Evolutionary conservation across 64 coral and sea anemone genomes (phyloP).

Genomic region (Acropora tenuis): DNA sequence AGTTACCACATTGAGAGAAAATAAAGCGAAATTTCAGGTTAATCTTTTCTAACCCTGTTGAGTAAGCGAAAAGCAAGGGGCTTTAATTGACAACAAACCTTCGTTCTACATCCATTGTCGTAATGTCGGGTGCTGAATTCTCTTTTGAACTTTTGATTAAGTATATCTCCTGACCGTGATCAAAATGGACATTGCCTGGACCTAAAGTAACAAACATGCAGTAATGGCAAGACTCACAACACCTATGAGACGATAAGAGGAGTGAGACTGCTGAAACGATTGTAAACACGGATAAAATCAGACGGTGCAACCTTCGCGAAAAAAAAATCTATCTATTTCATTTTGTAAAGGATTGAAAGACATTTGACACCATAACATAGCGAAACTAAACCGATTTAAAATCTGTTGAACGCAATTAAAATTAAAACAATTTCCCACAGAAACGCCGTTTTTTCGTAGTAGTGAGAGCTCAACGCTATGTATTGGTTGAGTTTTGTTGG

Average conservation of each 20-base stretch:
- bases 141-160: constrained; percentile 62
- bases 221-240: background rate
- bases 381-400: too few species aligned
- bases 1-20: too few species aligned
- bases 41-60: background rate
- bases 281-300: background rate
- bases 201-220: constrained; percentile 33
- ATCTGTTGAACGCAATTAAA: too few species aligned
- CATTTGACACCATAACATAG: too few species aligned
- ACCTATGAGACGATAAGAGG: background rate
- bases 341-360: too few species aligned
- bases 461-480: too few species aligned
- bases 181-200: constrained; percentile 90
- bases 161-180: constrained; percentile 94
- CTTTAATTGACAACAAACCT: background rate
- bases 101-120: background rate
- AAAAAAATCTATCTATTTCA: too few species aligned
- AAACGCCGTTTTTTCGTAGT: too few species aligned
- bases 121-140: background rate
- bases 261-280: background rate
- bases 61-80: background rate
- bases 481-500: too few species aligned
- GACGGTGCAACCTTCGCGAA: too few species aligned
- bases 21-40: too few species aligned
- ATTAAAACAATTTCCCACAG: too few species aligned